These are phyloP conservation scores for Smutsia gigantea DNA, from an alignment of 2,797 vertebrate genomes.

Conservation along the genomic window DNA sequence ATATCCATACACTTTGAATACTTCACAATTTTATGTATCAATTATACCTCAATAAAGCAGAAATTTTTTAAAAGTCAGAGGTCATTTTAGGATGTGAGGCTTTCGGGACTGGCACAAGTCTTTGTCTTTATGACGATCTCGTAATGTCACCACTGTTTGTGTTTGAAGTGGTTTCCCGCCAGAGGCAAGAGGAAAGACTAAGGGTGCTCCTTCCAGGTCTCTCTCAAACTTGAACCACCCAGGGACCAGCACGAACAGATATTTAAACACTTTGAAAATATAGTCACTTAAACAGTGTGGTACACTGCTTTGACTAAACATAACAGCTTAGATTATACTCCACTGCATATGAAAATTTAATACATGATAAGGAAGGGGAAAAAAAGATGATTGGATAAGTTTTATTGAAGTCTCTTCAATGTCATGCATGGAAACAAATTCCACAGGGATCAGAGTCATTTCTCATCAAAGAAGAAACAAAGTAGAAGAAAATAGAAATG, in stretches of 20 bases:
- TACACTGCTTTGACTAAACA: not conserved
- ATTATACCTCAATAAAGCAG: not conserved
- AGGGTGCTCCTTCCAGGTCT: not conserved
- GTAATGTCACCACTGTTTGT: accelerated
- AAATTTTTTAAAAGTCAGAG: not conserved
- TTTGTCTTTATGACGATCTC: not conserved
- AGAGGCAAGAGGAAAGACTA: not conserved
- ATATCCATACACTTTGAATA: not conserved
- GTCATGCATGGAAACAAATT: not conserved
- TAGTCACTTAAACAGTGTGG: not conserved
- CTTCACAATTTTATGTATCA: not conserved
- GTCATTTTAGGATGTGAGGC: not conserved
- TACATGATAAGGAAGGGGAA: not conserved
- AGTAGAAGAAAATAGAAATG: conserved; percentile 38
- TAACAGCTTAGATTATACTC: not conserved
- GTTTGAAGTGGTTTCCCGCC: not conserved
- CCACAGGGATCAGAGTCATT: conserved; percentile 15
- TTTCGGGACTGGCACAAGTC: not conserved
- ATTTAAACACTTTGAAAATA: conserved; percentile 48
- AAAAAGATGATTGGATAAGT: not conserved
- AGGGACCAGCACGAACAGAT: not conserved
- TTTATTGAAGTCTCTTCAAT: not conserved
- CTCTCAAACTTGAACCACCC: not conserved
- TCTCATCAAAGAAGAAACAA: conserved; percentile 57
- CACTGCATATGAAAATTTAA: not conserved